Percentiles rank a stretch among this genome's conserved stretches.
These are phyloP conservation scores for Drosophila algonquin DNA, from an alignment of 2,888 invertebrate species.

Conservation along the genomic window DNA sequence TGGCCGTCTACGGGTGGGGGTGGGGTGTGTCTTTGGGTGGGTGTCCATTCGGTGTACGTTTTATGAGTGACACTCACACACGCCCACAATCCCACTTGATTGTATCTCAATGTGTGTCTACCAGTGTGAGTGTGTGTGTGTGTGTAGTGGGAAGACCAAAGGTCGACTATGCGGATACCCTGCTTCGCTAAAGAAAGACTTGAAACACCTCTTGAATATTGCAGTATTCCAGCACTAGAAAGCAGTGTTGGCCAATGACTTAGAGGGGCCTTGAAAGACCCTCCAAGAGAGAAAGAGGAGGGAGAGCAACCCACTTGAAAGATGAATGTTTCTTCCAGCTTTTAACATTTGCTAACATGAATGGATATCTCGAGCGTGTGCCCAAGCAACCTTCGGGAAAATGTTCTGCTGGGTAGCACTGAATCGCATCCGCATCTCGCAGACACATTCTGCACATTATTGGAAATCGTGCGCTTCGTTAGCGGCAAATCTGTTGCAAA, in stretches of 20 bases:
- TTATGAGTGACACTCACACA: conserved; percentile 57
- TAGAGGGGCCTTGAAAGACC: accelerated
- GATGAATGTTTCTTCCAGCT: too few species aligned
- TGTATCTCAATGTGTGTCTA: conserved; percentile 11
- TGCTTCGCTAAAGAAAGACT: neutral
- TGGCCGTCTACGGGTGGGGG: neutral
- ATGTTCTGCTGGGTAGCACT: conserved; percentile 7
- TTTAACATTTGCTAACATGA: too few species aligned
- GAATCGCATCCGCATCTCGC: conserved; percentile 55
- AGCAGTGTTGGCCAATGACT: too few species aligned
- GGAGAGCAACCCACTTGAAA: too few species aligned
- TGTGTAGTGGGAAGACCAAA: too few species aligned
- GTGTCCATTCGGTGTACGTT: conserved; percentile 57
- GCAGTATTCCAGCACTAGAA: too few species aligned
- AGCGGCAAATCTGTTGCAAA: conserved; percentile 76
- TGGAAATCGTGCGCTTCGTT: conserved; percentile 77
- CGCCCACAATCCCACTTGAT: conserved; percentile 20
- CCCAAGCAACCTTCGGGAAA: neutral
- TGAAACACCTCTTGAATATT: too few species aligned
- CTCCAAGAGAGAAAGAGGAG: too few species aligned
- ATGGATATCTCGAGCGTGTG: neutral
- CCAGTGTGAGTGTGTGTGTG: neutral
- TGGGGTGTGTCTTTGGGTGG: conserved; percentile 2
- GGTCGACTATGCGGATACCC: neutral
- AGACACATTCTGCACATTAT: conserved; percentile 70